These are phyloP conservation scores for Pipistrellus kuhlii DNA, from an alignment of 2,797 vertebrate genomes.

Conservation along the genomic window DNA sequence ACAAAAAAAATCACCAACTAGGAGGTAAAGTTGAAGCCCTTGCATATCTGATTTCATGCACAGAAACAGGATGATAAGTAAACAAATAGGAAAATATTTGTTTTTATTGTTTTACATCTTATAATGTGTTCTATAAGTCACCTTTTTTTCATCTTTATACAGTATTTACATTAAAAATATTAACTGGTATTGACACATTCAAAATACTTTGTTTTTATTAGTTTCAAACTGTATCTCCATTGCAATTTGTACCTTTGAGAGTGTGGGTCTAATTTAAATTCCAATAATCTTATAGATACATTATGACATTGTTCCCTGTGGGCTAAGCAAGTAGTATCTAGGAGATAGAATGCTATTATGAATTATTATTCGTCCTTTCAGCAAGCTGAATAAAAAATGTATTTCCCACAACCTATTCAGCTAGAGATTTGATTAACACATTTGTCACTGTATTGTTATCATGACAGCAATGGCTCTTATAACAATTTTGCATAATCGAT, in stretches of 20 bases:
- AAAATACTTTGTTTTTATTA: neutral
- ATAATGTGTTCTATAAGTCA: neutral
- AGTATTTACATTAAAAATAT: neutral
- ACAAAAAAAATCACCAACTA: neutral
- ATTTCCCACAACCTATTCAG: slow-evolving; percentile 56
- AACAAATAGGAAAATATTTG: neutral
- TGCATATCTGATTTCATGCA: neutral
- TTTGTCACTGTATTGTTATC: slow-evolving; percentile 69
- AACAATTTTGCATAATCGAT: slow-evolving; percentile 54
- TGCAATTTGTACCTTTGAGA: slow-evolving; percentile 7
- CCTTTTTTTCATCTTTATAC: neutral
- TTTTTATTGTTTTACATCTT: neutral
- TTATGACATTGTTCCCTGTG: neutral
- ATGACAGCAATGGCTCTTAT: slow-evolving; percentile 19
- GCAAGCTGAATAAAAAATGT: slow-evolving; percentile 64
- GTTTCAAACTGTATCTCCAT: neutral
- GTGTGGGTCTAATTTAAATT: slow-evolving; percentile 59
- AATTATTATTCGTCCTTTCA: slow-evolving; percentile 63
- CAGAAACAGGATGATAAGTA: neutral
- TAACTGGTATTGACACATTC: neutral
- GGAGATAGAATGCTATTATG: neutral
- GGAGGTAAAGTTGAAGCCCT: neutral
- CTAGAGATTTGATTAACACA: slow-evolving; percentile 61
- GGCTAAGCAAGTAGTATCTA: slow-evolving; percentile 42
- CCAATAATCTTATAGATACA: slow-evolving; percentile 33